Evolutionary conservation across 2,888 invertebrate species (phyloP), one percentile per base, ranked within the genome.

Genomic region (Trichopria drosophilae): DNA sequence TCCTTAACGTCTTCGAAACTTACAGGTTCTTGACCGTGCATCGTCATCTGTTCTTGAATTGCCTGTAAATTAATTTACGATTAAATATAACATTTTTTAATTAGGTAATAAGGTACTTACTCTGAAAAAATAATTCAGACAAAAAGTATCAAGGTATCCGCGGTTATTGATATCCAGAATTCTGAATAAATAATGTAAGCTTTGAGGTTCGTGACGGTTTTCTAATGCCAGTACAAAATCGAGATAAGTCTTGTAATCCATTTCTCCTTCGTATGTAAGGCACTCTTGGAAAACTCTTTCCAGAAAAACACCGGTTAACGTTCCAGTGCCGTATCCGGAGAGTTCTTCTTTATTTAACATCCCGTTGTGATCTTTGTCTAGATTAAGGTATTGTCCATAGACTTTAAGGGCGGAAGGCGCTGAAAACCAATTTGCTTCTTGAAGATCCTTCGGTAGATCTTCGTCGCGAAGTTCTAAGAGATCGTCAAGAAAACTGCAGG

Each of bases 221-320:
- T 96, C 95, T 58, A 96, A 77, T 0, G 96, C 96, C 23, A 97
- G 79, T 0, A 95, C 93, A 72, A 98, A 87, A 73, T 97, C 95
- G 18, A 98, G 78, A 74, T 94, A 98, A 0, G 94, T 93, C 77
- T 96, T 96, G 78, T 96, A 98, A 77, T 98, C 97, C 90, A 93
- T 93, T 76, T 93, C 92, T 1, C 90, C 91, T 62, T 93, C 91
- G 72, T 94, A 96, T 0, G 96, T 97, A 3, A 95, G 82, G 67
- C 93, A 95, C 67, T 95, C 95, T 73, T 96, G 93, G 77, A 95
- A 97, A 0, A 97, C 91, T 26, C 95, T 82, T 65, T 93, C 90
- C 3, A 97, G 81, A 76, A 97, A 98, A 1, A 91, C 90, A 32
- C 86, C 83, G 0, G 96, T 97, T 7, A 97, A 76, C 0, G 93